Evolutionary conservation across 2,888 invertebrate species (phyloP), one percentile per base, ranked within the genome.

Genomic region (Pseudoips prasinana): DNA sequence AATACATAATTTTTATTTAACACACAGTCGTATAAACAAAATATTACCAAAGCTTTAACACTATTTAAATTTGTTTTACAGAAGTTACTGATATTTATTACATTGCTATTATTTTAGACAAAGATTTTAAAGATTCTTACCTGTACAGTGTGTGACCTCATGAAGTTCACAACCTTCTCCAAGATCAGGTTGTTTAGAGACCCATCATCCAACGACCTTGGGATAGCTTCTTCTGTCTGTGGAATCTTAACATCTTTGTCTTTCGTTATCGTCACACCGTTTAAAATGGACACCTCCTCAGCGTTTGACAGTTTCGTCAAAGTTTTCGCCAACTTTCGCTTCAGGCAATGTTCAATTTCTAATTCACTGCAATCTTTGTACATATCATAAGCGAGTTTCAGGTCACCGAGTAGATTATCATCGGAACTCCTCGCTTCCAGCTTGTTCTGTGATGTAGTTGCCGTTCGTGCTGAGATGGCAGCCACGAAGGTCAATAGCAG

Each of bases 101-200:
- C n/a, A n/a, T n/a, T n/a, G n/a, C n/a, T n/a, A n/a, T n/a, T n/a
- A n/a, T n/a, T n/a, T n/a, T n/a, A n/a, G n/a, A n/a, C n/a, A n/a
- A n/a, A n/a, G n/a, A n/a, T n/a, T n/a, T n/a, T n/a, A n/a, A n/a
- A n/a, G 3, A 4, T 29, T n/a, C 42, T 62, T 86, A 94, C 94
- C 90, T 95, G 94, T 60, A 96, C 78, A 32, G 94, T 94, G 80
- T 95, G 95, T 58, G 92, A 91, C 77, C 93, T 92, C 79, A 96
- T 90, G 82, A 95, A 95, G 63, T 90, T 91, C 44, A 92, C 86
- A 56, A 95, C 81, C 64, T 92, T 94, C 69, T 94, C 93, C 64
- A 94, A 77, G 64, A 96, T 94, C 79, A 96, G 89, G 50, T 90
- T 90, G 72, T 94, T 94, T 31, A 96, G 82, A 4, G 93, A 92